phyloP scores from a whole-genome alignment of 2,113 vertebrate genomes.

The Anolis sagrei region DNA sequence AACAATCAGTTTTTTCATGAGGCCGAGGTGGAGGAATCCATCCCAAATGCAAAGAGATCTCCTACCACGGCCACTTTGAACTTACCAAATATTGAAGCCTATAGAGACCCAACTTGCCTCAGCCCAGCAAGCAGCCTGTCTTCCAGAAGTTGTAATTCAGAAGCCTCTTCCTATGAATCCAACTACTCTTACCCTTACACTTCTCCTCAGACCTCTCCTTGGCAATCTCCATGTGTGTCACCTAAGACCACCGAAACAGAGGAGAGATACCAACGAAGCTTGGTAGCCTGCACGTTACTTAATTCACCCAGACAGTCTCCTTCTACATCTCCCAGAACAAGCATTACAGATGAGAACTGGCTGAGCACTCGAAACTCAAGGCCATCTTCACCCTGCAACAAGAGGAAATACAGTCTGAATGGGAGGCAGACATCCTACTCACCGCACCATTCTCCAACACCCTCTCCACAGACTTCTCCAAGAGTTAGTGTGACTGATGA shows the following conservation, averaged over 20 bases:
- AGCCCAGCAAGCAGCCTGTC: slow-evolving; percentile 96
- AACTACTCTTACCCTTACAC: slow-evolving; percentile 93
- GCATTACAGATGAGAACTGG: slow-evolving; percentile 91
- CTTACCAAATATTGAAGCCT: slow-evolving; percentile 89
- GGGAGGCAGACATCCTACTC: slow-evolving; percentile 87
- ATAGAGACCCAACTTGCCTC: slow-evolving; percentile 92
- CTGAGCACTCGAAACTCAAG: slow-evolving; percentile 82
- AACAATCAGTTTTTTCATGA: slow-evolving; percentile 87
- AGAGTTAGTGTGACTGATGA: slow-evolving; percentile 89
- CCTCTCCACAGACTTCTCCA: slow-evolving; percentile 88
- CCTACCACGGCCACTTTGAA: slow-evolving; percentile 91
- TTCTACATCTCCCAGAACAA: slow-evolving; percentile 86
- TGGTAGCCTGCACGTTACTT: slow-evolving; percentile 88
- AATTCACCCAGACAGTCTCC: slow-evolving; percentile 90
- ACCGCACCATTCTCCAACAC: slow-evolving; percentile 85
- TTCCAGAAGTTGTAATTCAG: slow-evolving; percentile 95
- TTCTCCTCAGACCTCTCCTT: slow-evolving; percentile 94
- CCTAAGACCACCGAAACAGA: slow-evolving; percentile 85
- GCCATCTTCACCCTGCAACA: slow-evolving; percentile 88
- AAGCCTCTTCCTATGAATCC: slow-evolving; percentile 95
- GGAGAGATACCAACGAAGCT: slow-evolving; percentile 81
- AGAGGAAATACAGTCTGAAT: slow-evolving; percentile 91
- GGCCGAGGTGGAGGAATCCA: slow-evolving; percentile 83
- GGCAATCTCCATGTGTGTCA: slow-evolving; percentile 96
- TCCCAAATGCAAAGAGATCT: slow-evolving; percentile 80